Conservation (phyloP, 2,113 vertebrate genomes). For the Esox niger region DNA sequence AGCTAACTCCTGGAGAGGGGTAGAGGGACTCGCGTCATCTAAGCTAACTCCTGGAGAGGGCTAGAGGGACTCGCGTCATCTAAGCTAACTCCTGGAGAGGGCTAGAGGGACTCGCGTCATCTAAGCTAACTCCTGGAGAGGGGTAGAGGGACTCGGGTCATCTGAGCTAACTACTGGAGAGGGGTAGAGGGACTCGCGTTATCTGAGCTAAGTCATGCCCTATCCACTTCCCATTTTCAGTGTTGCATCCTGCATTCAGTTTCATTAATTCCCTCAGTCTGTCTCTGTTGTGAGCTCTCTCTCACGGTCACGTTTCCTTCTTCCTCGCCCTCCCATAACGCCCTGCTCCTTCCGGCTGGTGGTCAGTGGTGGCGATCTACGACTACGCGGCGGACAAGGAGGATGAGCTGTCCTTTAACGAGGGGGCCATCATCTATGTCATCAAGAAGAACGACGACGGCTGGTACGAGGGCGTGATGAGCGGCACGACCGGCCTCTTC, state of each 20-base stretch:
- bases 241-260: too few relatives aligned
- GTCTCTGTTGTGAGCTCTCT: neutral
- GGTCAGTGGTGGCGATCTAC: slow-evolving; percentile 95
- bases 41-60: too few relatives aligned
- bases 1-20: too few relatives aligned
- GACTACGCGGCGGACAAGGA: slow-evolving; percentile 97
- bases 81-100: too few relatives aligned
- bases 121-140: too few relatives aligned
- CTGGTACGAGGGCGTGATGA: slow-evolving; percentile 98
- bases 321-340: neutral
- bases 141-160: too few relatives aligned
- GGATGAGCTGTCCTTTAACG: slow-evolving; percentile 97
- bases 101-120: too few relatives aligned
- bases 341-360: neutral
- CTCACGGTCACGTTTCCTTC: neutral
- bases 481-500: slow-evolving; percentile 95
- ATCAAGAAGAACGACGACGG: slow-evolving; percentile 99
- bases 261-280: neutral
- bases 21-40: too few relatives aligned
- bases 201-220: too few relatives aligned
- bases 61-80: too few relatives aligned
- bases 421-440: slow-evolving; percentile 98
- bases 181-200: too few relatives aligned
- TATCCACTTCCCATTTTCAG: neutral
- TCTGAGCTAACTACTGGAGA: too few relatives aligned